Evolutionary conservation across 2,888 invertebrate species (phyloP), one percentile per base, ranked within the genome.

Genomic region (Drosophila rubida): DNA sequence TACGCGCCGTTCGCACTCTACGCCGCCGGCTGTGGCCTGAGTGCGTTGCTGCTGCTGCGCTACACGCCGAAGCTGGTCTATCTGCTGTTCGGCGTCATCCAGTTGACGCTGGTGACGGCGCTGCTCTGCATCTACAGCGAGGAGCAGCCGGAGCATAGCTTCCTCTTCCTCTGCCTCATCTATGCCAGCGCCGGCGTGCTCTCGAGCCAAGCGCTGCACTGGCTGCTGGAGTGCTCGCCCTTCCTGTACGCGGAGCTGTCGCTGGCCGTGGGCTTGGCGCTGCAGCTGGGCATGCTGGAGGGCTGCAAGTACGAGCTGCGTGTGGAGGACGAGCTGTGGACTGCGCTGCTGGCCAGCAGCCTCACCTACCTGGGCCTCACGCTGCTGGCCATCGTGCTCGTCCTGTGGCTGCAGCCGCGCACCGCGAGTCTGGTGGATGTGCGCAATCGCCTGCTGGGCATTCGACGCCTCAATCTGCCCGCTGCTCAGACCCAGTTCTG

Each of bases 31-130:
- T 84, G 88, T 44, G 68, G 50, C 0, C 3, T 89, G 14, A 86
- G 89, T 5, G 71, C 79, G 1, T 13, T 80, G 9, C 68, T 90
- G 0, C 72, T 90, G 63, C 44, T 84, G 27, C 79, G 89, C 19
- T 90, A 90, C 45, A 82, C 80, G 9, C 80, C 90, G 3, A 89
- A 90, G 60, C 19, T 90, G 66, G 77, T 89, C 2, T 90, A 78
- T 46, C 53, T 90, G 23, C 79, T 90, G 44, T 87, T 90, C 65
- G 90, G 89, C 0, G 51, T 89, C 9, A 88, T 90, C n/a, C 88
- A 90, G 53, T 46, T 90, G 7, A 90, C 90, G 0, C 55, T 84
- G 32, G 59, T 84, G 4, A 80, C 80, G 22, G 90, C 90, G 1
- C 59, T 90, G 39, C 69, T 90, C 11, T 81, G 88, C 58, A 85